Base-by-base conservation (phyloP, 1,140 invertebrate species). In the Saccostrea cuccullata region DNA sequence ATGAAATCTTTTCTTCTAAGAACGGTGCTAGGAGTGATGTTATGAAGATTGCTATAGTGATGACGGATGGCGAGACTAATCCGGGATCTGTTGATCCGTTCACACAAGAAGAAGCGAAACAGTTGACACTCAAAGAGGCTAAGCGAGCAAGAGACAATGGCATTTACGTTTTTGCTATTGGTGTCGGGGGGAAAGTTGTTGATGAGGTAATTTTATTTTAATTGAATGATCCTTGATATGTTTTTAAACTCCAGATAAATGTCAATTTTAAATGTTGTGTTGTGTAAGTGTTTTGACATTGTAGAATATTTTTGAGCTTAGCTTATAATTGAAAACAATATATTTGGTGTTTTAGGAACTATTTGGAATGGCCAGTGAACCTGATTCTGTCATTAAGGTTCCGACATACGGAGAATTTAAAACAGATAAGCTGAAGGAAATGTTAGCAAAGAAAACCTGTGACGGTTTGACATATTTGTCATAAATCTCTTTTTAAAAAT, bases 61-160 rank as follows among this genome's bases (percentile, higher is more conserved):
- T 93, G 36, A 93, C 93, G 2, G 93, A 94, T 88, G 93, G 93
- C 15, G 87, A 82, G 20, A 92, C 93, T 0, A 90, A 91, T 30
- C 89, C 89, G 4, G 89, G 89, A 11, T 55, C 64, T 6, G 82
- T 86, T 23, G 86, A 87, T 30, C 82, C 89, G n/a, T 90, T 89
- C 4, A 73, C 91, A 13, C 86, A 85, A 56, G 85, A 87, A 0
- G 13, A 88, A 55, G 88, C 88, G 40, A 92, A 30, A 86, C 40
- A 47, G 82, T 36, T 60, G 47, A 89, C 89, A 20, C 58, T 82
- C 60, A 55, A n/a, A 0, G 55, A 89, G 70, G 89, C 89, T 4
- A 56, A 58, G 47, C 64, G 26, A 26, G 90, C 89, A 15, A 92
- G 91, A 77, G 58, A 83, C 13, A 40, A 82, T 9, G 77, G 82